phyloP scores from a whole-genome alignment of 2,888 invertebrate species.

The Pachymerium ferrugineum region DNA sequence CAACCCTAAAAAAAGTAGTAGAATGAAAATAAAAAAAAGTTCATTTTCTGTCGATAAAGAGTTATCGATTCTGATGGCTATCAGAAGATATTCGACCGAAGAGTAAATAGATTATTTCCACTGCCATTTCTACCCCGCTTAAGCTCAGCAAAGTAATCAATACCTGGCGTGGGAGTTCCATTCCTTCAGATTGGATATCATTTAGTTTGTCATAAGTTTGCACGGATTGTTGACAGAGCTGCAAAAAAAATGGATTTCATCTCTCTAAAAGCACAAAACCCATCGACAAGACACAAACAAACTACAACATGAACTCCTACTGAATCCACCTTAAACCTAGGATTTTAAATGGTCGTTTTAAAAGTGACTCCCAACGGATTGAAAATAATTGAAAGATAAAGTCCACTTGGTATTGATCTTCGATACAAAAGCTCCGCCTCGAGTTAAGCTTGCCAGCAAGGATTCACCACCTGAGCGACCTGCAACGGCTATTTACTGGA shows the following conservation, averaged over 20 bases:
- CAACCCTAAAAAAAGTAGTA: too few relatives aligned
- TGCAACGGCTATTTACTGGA: neutral
- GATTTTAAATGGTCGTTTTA: too few relatives aligned
- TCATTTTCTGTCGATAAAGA: neutral
- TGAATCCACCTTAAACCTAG: too few relatives aligned
- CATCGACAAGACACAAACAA: too few relatives aligned
- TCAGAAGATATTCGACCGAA: neutral
- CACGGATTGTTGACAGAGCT: too few relatives aligned
- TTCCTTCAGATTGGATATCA: neutral
- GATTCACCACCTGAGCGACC: neutral
- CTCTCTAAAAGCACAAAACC: too few relatives aligned
- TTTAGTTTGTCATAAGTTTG: neutral
- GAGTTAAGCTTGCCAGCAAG: neutral
- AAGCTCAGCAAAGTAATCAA: neutral
- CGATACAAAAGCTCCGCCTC: neutral
- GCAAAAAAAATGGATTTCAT: too few relatives aligned
- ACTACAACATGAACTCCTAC: too few relatives aligned
- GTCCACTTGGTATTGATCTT: neutral
- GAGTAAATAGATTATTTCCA: slow-evolving; percentile 6
- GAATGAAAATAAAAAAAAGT: neutral
- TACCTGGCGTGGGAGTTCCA: neutral
- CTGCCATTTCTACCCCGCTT: neutral
- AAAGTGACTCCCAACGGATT: too few relatives aligned
- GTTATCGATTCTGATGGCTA: neutral
- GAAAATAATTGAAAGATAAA: neutral